These are phyloP conservation scores for Anticlea derivata DNA, from an alignment of 2,888 invertebrate species.

Conservation along the genomic window DNA sequence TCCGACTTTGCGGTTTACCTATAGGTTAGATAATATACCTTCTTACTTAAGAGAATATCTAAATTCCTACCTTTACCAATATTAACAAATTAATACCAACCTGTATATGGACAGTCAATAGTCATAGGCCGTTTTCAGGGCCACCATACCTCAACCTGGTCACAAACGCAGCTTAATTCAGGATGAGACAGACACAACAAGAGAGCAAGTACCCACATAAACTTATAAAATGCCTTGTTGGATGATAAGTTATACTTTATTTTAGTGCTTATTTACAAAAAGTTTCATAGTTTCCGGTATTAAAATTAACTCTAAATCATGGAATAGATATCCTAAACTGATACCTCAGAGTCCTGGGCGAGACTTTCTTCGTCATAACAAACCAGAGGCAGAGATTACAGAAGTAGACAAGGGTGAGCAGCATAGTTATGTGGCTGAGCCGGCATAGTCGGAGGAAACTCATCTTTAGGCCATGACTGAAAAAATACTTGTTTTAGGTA, in stretches of 20 bases:
- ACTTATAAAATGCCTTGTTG: conserved; percentile 22
- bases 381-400: conserved; percentile 76
- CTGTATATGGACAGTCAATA: too few species aligned
- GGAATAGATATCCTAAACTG: conserved; percentile 60
- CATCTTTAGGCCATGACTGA: conserved; percentile 67
- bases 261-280: conserved; percentile 33
- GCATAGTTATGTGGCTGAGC: conserved; percentile 73
- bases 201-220: too few species aligned
- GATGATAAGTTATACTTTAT: conserved; percentile 35
- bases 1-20: too few species aligned
- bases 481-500: conserved; percentile 37
- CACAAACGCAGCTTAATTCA: too few species aligned
- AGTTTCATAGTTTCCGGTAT: conserved; percentile 16
- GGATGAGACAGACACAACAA: too few species aligned
- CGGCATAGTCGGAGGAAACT: conserved; percentile 71
- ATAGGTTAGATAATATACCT: too few species aligned
- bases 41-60: too few species aligned
- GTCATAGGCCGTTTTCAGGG: too few species aligned
- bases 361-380: conserved; percentile 65
- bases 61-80: too few species aligned
- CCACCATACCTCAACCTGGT: too few species aligned
- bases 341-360: conserved; percentile 62
- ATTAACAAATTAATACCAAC: too few species aligned
- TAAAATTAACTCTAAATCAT: conserved; percentile 26
- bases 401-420: conserved; percentile 70